These are phyloP conservation scores for Poecilia velifera DNA, from an alignment of 2,797 vertebrate species.

Conservation along the genomic window DNA sequence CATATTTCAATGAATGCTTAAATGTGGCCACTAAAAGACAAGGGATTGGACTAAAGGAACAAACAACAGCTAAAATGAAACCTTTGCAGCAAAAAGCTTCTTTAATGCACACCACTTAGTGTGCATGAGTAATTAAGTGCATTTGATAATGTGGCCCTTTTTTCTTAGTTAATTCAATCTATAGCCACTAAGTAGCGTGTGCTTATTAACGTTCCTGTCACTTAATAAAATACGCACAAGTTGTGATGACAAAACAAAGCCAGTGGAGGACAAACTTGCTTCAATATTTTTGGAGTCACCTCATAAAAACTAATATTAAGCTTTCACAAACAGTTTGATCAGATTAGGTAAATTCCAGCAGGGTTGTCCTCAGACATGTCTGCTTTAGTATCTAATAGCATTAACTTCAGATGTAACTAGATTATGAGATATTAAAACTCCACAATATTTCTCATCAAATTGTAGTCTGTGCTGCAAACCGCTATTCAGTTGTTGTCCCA, in stretches of 20 bases:
- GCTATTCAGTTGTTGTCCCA: not conserved
- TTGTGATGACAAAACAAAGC: conserved; percentile 10
- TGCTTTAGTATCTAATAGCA: not conserved
- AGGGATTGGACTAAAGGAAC: not conserved
- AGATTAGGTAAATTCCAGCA: not conserved
- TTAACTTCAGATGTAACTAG: not conserved
- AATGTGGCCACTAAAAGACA: not conserved
- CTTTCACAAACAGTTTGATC: not conserved
- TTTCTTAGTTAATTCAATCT: conserved; percentile 17
- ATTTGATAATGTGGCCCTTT: conserved; percentile 12
- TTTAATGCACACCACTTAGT: conserved; percentile 4
- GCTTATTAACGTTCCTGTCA: not conserved
- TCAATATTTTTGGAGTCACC: not conserved
- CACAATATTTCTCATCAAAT: not conserved
- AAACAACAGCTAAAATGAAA: conserved; percentile 4
- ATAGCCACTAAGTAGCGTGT: conserved; percentile 2
- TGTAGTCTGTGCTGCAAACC: not conserved
- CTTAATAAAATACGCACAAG: conserved; percentile 9
- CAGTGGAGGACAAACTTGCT: not conserved
- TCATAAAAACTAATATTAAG: not conserved
- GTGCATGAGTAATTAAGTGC: not conserved
- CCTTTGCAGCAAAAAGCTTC: conserved; percentile 12
- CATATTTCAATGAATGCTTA: not conserved
- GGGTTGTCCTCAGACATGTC: not conserved
- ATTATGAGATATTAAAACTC: not conserved